These are phyloP conservation scores for Chrysomallon squamiferum DNA, from an alignment of 1,140 invertebrate species.

Conservation along the genomic window DNA sequence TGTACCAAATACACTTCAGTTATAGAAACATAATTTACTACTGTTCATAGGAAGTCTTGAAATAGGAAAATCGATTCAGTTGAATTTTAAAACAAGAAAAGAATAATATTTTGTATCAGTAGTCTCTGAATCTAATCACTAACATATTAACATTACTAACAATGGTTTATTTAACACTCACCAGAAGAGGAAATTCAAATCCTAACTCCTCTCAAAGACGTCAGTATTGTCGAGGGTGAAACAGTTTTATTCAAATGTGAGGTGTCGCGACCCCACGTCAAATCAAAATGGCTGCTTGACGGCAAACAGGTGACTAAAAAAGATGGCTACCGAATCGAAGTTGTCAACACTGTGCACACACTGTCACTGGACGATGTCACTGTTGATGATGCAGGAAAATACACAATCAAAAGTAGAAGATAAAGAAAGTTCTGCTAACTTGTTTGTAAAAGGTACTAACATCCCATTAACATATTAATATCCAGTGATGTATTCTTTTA, in stretches of 20 bases:
- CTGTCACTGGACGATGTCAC: slow-evolving; percentile 80
- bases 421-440: slow-evolving; percentile 32
- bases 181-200: slow-evolving; percentile 48
- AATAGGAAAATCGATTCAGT: too few species aligned
- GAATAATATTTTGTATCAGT: too few species aligned
- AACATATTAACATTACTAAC: background rate
- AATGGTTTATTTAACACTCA: background rate
- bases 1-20: too few species aligned
- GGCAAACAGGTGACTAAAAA: slow-evolving; percentile 64
- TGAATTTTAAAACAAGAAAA: too few species aligned
- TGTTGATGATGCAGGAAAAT: slow-evolving; percentile 82
- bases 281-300: slow-evolving; percentile 86
- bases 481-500: too few species aligned
- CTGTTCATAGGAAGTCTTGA: too few species aligned
- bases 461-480: background rate
- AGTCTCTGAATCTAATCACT: too few species aligned
- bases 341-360: slow-evolving; percentile 42
- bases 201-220: slow-evolving; percentile 41
- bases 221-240: slow-evolving; percentile 28
- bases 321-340: slow-evolving; percentile 62
- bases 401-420: slow-evolving; percentile 29
- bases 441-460: slow-evolving; percentile 48
- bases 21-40: too few species aligned
- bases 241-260: slow-evolving; percentile 53
- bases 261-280: slow-evolving; percentile 75